phyloP scores from a whole-genome alignment of 92 coral and sea anemone genomes.

The Heteractis magnifica region DNA sequence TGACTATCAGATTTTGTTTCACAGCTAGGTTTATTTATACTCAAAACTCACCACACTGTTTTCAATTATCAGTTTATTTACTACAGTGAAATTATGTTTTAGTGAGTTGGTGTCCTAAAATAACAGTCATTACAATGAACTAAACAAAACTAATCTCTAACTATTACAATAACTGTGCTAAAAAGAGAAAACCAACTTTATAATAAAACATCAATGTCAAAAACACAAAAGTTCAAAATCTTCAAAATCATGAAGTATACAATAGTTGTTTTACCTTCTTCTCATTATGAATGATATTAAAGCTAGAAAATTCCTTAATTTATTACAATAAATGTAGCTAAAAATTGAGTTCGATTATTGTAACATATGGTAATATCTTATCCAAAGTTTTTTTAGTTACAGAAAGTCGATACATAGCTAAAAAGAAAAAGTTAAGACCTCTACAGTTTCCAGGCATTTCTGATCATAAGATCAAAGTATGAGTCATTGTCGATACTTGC shows the following conservation, averaged over 20 bases:
- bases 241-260: not conserved
- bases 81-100: too few relatives aligned
- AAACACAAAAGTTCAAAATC: not conserved
- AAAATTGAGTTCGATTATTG: not conserved
- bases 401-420: not conserved
- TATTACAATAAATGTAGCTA: not conserved
- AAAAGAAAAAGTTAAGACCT: not conserved
- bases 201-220: not conserved
- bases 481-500: constrained; percentile 80
- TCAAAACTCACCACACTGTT: too few relatives aligned
- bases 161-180: not conserved
- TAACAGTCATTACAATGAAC: too few relatives aligned
- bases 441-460: constrained; percentile 80
- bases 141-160: not conserved
- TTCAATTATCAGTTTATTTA: too few relatives aligned
- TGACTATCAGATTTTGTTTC: too few relatives aligned
- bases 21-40: too few relatives aligned
- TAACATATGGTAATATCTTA: not conserved
- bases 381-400: not conserved
- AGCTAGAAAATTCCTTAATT: not conserved
- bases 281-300: not conserved
- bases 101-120: too few relatives aligned
- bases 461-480: constrained; percentile 93
- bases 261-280: not conserved
- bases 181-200: not conserved